A percentile compares a stretch with the other conserved stretches of the same genome.
phyloP scores from a whole-genome alignment of 2,113 vertebrate genomes.

The Orientallactaga bullata region DNA sequence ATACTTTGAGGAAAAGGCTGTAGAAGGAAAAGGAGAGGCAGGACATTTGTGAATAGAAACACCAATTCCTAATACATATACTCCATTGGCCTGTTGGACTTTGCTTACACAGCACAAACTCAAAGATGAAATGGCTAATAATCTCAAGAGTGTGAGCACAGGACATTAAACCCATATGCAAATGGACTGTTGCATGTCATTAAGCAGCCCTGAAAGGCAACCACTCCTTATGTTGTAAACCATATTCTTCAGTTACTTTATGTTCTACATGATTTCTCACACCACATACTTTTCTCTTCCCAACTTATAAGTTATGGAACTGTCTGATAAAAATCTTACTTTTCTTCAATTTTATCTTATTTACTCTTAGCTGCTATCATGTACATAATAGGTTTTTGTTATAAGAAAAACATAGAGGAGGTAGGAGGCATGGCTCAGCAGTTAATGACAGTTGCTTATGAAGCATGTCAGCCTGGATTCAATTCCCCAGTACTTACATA shows the following conservation, averaged over 20 bases:
- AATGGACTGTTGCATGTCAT: background rate
- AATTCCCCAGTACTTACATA: too few species aligned
- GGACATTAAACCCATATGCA: background rate
- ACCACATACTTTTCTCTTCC: background rate
- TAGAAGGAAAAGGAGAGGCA: background rate
- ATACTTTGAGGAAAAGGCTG: background rate
- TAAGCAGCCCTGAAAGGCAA: background rate
- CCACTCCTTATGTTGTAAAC: background rate
- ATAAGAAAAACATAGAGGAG: too few species aligned
- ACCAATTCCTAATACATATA: background rate
- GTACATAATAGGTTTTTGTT: background rate
- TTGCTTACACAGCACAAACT: background rate
- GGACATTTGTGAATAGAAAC: background rate
- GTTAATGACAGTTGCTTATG: too few species aligned
- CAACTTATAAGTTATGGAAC: background rate
- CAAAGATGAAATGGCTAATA: background rate
- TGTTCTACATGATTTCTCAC: conserved; percentile 6
- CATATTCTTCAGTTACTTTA: background rate
- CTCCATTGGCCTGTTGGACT: background rate
- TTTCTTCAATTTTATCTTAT: background rate
- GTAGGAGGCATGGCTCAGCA: too few species aligned
- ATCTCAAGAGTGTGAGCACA: background rate
- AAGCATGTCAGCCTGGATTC: too few species aligned
- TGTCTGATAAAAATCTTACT: background rate
- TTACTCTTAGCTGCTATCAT: background rate